Conservation (phyloP, 2,888 invertebrate species). For the Tetanocera ferruginea region DNA sequence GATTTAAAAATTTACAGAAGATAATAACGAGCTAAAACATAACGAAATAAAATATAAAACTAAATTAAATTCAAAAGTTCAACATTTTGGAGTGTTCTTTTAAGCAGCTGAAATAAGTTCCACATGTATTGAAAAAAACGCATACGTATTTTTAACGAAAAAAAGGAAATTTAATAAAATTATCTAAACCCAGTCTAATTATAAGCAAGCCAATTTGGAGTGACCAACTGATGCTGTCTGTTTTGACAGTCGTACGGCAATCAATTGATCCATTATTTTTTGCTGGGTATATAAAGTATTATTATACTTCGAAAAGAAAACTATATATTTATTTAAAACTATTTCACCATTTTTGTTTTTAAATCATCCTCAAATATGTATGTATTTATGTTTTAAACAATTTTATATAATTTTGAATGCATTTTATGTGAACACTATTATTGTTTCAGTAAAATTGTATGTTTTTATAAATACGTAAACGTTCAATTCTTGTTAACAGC, state of each 20-base stretch:
- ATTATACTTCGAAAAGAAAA: too few relatives aligned
- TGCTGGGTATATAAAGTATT: too few relatives aligned
- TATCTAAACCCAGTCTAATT: too few relatives aligned
- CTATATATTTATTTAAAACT: too few relatives aligned
- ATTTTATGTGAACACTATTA: background rate
- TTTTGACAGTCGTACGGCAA: too few relatives aligned
- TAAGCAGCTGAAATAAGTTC: background rate
- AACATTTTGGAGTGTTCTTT: background rate
- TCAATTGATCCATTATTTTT: too few relatives aligned
- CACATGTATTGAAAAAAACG: background rate
- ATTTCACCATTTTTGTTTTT: too few relatives aligned
- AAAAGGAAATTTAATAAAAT: too few relatives aligned
- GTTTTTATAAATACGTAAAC: background rate
- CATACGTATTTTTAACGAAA: background rate
- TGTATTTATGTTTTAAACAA: background rate
- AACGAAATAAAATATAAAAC: background rate
- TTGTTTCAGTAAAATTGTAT: background rate
- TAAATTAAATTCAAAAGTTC: background rate
- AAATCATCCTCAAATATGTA: too few relatives aligned
- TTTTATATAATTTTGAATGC: background rate
- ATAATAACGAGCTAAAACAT: background rate
- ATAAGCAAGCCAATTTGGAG: too few relatives aligned
- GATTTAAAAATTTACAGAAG: background rate
- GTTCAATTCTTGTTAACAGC: background rate
- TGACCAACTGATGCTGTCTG: too few relatives aligned